Base-by-base conservation (phyloP, 2,888 invertebrate genomes). In the Therioaphis trifolii region DNA sequence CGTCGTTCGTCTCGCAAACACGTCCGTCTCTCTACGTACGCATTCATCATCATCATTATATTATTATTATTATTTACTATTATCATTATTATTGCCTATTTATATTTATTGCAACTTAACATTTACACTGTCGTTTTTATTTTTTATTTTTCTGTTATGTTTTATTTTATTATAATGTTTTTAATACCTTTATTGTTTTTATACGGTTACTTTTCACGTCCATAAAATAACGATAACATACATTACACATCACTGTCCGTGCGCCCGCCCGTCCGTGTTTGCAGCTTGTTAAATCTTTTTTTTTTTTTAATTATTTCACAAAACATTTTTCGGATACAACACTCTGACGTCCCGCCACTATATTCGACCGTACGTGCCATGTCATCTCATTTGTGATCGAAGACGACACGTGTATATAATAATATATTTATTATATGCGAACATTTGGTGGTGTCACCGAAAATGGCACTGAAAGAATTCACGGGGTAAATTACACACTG, bases 391-490 rank as follows among this genome's bases (percentile, higher is more conserved):
- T 29, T 5, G 5, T 14, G 15, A 61, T 27, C 15, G 29, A 29
- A 29, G 63, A 29, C 63, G 35, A 35, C 29, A 29, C 35, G 7
- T 4, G 35, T 63, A 29, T 63, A 29, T 63, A 9, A 29, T 29
- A 63, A 2, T 15, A 15, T 49, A 49, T 35, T 35, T 35, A 24
- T 52, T 24, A 58, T 58, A 58, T 24, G 11, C 35, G 35, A 11
- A 58, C 35, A 9, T 7, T 2, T 46, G 71, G 84, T 85, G 86
- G 66, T 74, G 63, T 63, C 82, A 82, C 82, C 72, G 82, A 82
- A 72, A 87, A 87, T 87, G 87, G 87, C 87, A 87, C 87, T 87
- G 86, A 86, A 87, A 87, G 87, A 87, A 87, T 87, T 87, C 87
- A 87, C 87, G 87, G 87, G 87, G 82, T 82, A 52, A 24, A 49